These are phyloP conservation scores for Andrena cerasifolii DNA, from an alignment of 1,140 invertebrate genomes.

Conservation along the genomic window DNA sequence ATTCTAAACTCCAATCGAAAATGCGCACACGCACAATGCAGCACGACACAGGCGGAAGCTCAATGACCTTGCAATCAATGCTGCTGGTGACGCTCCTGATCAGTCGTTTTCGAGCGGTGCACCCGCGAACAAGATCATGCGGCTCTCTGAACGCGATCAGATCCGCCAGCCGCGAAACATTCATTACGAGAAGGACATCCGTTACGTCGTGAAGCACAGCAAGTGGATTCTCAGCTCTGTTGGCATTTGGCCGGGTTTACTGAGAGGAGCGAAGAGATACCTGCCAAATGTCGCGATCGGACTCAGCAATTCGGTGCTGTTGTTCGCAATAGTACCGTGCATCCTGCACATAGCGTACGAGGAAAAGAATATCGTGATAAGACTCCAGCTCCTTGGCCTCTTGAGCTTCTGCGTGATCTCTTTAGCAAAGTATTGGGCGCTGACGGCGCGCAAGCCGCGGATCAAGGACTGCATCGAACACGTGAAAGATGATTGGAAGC, in stretches of 20 bases:
- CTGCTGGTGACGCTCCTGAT: not conserved
- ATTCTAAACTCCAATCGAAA: not conserved
- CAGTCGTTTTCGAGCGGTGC: conserved; percentile 17
- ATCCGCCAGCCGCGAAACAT: not conserved
- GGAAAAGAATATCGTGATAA: conserved; percentile 24
- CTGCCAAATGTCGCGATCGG: conserved; percentile 20
- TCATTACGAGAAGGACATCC: conserved; percentile 25
- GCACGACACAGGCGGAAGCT: conserved; percentile 3
- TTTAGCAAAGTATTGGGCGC: conserved; percentile 46
- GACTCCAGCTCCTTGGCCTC: conserved; percentile 40
- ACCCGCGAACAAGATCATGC: conserved; percentile 2
- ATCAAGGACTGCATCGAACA: conserved; percentile 52
- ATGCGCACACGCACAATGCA: not conserved
- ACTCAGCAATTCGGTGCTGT: conserved; percentile 27
- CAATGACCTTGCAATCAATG: conserved; percentile 40
- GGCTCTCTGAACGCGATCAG: too few relatives aligned
- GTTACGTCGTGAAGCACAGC: conserved; percentile 25
- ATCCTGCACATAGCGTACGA: conserved; percentile 39
- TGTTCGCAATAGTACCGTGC: conserved; percentile 42
- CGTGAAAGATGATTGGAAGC: conserved; percentile 61
- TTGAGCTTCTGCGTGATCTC: conserved; percentile 29
- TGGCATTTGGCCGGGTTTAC: conserved; percentile 60
- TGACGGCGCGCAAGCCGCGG: conserved; percentile 10
- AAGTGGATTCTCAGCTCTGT: conserved; percentile 42
- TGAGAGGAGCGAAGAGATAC: not conserved